These are phyloP conservation scores for Lutjanus erythropterus DNA, from an alignment of 2,113 vertebrate species.

Conservation along the genomic window DNA sequence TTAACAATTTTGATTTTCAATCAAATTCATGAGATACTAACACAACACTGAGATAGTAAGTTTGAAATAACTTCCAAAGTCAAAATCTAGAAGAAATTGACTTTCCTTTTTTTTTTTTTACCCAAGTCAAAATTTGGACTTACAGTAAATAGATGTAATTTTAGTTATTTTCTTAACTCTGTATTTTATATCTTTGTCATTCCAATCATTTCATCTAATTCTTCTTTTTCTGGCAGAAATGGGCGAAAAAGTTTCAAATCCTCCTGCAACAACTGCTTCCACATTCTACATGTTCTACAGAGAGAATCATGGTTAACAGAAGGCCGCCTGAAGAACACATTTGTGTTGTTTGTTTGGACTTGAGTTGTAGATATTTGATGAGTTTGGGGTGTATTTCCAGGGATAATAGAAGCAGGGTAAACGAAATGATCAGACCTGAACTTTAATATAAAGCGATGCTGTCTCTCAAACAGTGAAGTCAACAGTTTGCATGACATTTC, in stretches of 20 bases:
- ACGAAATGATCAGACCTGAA: conserved; percentile 22
- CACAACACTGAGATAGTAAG: too few relatives aligned
- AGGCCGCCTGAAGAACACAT: not conserved
- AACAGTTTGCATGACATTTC: conserved; percentile 50
- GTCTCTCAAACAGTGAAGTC: conserved; percentile 33
- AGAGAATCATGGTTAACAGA: not conserved
- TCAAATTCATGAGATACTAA: not conserved
- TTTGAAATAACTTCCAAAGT: not conserved
- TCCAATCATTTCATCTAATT: not conserved
- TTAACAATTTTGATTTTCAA: too few relatives aligned
- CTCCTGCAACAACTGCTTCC: not conserved
- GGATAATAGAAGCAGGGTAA: conserved; percentile 12
- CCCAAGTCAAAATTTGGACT: too few relatives aligned
- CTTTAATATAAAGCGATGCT: conserved; percentile 42
- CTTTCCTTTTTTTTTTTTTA: too few relatives aligned
- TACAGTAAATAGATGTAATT: not conserved
- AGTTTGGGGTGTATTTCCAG: not conserved
- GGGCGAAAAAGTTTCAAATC: not conserved
- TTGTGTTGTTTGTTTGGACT: not conserved
- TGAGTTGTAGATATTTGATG: not conserved
- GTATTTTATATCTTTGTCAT: not conserved
- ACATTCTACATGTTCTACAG: not conserved
- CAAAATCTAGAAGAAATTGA: too few relatives aligned
- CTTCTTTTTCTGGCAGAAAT: not conserved
- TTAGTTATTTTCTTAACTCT: not conserved